Conservation (phyloP, 92 coral and sea anemone species). For the Phenganax marumi region DNA sequence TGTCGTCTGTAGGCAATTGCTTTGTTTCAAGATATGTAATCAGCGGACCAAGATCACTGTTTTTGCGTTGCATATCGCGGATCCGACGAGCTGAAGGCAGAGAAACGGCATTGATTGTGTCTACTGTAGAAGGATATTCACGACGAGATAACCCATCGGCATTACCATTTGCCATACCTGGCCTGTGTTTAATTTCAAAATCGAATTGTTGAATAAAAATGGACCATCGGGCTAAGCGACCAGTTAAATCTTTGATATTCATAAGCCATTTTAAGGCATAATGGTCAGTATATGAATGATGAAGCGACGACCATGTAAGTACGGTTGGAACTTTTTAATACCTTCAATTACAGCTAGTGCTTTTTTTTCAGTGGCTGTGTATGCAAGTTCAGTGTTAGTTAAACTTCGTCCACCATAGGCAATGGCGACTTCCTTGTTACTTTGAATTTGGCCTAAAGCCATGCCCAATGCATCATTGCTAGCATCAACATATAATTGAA, state of each 20-base stretch:
- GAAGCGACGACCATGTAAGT: slow-evolving; percentile 42
- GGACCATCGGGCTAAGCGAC: slow-evolving; percentile 50
- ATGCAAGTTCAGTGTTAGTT: slow-evolving; percentile 48
- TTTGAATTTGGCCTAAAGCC: slow-evolving; percentile 52
- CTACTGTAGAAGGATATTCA: no score
- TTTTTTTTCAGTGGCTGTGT: slow-evolving; percentile 59
- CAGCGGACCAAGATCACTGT: slow-evolving; percentile 27
- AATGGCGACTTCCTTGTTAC: slow-evolving; percentile 51
- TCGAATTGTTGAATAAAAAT: slow-evolving; percentile 43
- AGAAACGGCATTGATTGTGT: background rate
- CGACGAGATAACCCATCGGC: slow-evolving; percentile 26
- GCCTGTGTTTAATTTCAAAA: slow-evolving; percentile 46
- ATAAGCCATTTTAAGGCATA: slow-evolving; percentile 53
- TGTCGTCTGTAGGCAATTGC: slow-evolving; percentile 33
- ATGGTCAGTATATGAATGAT: slow-evolving; percentile 41
- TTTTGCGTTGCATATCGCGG: slow-evolving; percentile 43
- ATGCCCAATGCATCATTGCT: slow-evolving; percentile 46
- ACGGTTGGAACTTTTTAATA: slow-evolving; percentile 40
- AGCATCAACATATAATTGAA: slow-evolving; percentile 19
- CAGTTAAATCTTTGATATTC: slow-evolving; percentile 43
- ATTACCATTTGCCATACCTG: slow-evolving; percentile 41
- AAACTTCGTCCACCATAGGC: slow-evolving; percentile 58
- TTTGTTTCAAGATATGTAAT: slow-evolving; percentile 48
- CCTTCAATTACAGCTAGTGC: slow-evolving; percentile 54
- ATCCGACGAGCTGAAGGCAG: slow-evolving; percentile 38